phyloP scores from a whole-genome alignment of 1,140 invertebrate genomes.

The Lepidurus arcticus region DNA sequence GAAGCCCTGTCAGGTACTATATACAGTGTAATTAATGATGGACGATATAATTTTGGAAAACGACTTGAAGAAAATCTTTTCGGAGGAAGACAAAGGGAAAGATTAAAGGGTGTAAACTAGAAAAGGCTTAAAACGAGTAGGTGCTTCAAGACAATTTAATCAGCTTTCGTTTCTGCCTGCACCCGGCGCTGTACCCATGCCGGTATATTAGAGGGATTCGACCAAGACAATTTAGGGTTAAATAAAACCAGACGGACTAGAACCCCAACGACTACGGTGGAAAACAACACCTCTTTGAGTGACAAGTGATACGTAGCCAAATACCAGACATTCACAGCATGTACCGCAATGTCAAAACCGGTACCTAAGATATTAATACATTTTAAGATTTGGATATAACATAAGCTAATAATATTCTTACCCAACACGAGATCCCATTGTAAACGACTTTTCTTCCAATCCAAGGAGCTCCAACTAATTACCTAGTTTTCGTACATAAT shows the following conservation, averaged over 20 bases:
- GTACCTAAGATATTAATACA: slow-evolving; percentile 27
- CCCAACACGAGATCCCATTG: slow-evolving; percentile 30
- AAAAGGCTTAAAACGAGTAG: not conserved
- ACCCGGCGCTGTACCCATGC: slow-evolving; percentile 32
- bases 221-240: slow-evolving; percentile 32
- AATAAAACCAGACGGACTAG: slow-evolving; percentile 23
- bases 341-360: slow-evolving; percentile 28
- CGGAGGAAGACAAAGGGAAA: not conserved
- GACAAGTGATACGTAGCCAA: not conserved
- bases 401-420: slow-evolving; percentile 26
- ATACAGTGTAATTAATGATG: not conserved
- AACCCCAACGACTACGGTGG: not conserved
- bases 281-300: slow-evolving; percentile 7
- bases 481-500: not conserved
- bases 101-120: not conserved
- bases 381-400: not conserved
- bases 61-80: not conserved
- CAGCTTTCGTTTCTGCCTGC: not conserved
- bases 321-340: slow-evolving; percentile 23
- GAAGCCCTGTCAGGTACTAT: too few species aligned
- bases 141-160: not conserved
- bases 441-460: slow-evolving; percentile 32
- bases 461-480: slow-evolving; percentile 32
- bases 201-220: slow-evolving; percentile 30
- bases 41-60: not conserved